phyloP scores from a whole-genome alignment of 1,140 invertebrate species.

The Saxidomus purpurata region DNA sequence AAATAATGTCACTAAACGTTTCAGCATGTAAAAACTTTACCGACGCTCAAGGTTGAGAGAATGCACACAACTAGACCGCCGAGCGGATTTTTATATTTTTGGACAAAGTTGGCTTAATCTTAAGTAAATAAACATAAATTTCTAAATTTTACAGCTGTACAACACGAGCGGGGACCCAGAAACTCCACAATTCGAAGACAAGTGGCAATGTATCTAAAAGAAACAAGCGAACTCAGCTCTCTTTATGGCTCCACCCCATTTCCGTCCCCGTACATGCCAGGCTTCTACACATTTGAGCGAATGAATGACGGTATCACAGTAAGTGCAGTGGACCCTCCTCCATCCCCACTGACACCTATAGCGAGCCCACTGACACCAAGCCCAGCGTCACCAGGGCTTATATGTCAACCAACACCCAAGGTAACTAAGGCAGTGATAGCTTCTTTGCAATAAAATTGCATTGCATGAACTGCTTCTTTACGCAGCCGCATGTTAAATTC shows the following conservation, averaged over 20 bases:
- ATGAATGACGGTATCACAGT: slow-evolving; percentile 80
- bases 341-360: slow-evolving; percentile 52
- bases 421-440: slow-evolving; percentile 69
- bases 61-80: no score
- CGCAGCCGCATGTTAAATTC: no score
- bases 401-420: slow-evolving; percentile 83
- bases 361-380: slow-evolving; percentile 55
- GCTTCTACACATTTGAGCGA: slow-evolving; percentile 77
- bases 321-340: slow-evolving; percentile 75
- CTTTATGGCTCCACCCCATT: slow-evolving; percentile 73
- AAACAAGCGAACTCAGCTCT: slow-evolving; percentile 80
- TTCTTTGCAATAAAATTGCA: no score
- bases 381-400: slow-evolving; percentile 65
- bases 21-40: no score
- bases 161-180: slow-evolving; percentile 98
- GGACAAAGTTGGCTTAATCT: no score
- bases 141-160: slow-evolving; percentile 92
- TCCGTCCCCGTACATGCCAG: slow-evolving; percentile 74
- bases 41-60: no score
- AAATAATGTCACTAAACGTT: no score
- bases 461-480: no score
- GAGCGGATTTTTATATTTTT: no score
- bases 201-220: slow-evolving; percentile 91
- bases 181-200: slow-evolving; percentile 96
- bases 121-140: no score